Base-by-base conservation (phyloP, 2,888 invertebrate genomes). In the Spodoptera exigua region DNA sequence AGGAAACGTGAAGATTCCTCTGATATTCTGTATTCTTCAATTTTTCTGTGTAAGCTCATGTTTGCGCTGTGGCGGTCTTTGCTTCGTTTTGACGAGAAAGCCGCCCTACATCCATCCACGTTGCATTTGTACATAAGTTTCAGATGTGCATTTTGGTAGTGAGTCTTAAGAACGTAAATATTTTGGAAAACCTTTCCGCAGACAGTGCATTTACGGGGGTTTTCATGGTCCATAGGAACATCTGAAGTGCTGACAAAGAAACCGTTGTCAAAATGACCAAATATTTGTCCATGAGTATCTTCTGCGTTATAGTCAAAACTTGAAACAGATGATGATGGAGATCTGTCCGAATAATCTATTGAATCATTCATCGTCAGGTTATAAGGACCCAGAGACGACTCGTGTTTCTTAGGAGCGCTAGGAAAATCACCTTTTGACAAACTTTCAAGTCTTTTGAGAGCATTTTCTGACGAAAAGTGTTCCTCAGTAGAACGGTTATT, bases 81-180 rank as follows among this genome's bases (percentile, higher is more conserved):
- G 81, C 97, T 98, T 58, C 98, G 95, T 86, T 98, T 99, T 0
- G 99, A 98, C 4, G 98, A 97, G 87, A 99, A 99, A 0, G 98
- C 97, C 0, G 99, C 99, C 90, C 97, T 97, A 88, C 99, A 99
- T 1, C 99, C 98, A 73, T 98, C 98, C 21, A 98, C 97, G 81
- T 97, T 98, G 92, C 99, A 99, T 85, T 97, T 98, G 91, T 99
- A 99, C 97, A 98, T 98, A 62, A 99, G 92, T 91, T 99, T 99
- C 52, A 99, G 95, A 90, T 99, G 99, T 10, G 98, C 97, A 89
- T 98, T 99, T 94, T 98, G 98, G 89, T 98, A 99, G 88, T 99
- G 99, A 1, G 98, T 97, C 91, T 98, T 99, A 18, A 99, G 96
- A 48, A 98, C 97, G 85, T 98, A 98, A 80, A 98, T 97, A 85